Base-by-base conservation (phyloP, 2,888 invertebrate species). In the Chrysopilus asiliformis region DNA sequence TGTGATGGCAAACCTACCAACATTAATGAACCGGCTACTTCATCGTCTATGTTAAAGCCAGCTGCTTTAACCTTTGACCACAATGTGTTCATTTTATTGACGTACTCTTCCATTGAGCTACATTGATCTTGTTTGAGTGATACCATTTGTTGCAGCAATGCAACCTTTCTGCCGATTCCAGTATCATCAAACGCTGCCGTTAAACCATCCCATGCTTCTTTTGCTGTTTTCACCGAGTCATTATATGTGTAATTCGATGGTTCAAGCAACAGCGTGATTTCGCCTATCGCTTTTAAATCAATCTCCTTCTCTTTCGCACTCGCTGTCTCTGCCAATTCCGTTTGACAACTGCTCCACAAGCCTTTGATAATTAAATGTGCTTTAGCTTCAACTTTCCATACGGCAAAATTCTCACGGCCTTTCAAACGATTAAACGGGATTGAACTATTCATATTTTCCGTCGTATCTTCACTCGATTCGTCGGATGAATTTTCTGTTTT, bases 1-100 rank as follows among this genome's bases (percentile, higher is more conserved):
- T 41, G 29, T 9, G 16, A 25, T 8, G 41, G 36, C 10, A 41
- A 29, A 15, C 41, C 36, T 13, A 19, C 36, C 30, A 41, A 13
- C 36, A 41, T 38, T 19, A 42, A 36, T 9, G 36, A 39, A 14
- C 26, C 42, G 15, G 36, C 36, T 22, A 38, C 28, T 31, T 39
- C 27, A 4, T 36, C 33, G 10, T 29, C 29, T 4, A 34, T 22
- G 9, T 26, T 22, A 18, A 34, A 26, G 3, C 26, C 26, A 4
- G 26, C 26, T 7, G 14, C 16, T 29, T 29, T 29, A 1, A 14
- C 29, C 29, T 29, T 29, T 4, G 29, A 29, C 29, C 14, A 29
- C 29, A 29, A 12, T 7, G 29, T 29, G 16, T 14, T 29, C 29
- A 29, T 29, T 29, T 29, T 29, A 29, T 29, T 29, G 10, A 29